These are phyloP conservation scores for Sinocyclocheilus maitianheensis DNA, from an alignment of 2,113 vertebrate species.

Conservation along the genomic window DNA sequence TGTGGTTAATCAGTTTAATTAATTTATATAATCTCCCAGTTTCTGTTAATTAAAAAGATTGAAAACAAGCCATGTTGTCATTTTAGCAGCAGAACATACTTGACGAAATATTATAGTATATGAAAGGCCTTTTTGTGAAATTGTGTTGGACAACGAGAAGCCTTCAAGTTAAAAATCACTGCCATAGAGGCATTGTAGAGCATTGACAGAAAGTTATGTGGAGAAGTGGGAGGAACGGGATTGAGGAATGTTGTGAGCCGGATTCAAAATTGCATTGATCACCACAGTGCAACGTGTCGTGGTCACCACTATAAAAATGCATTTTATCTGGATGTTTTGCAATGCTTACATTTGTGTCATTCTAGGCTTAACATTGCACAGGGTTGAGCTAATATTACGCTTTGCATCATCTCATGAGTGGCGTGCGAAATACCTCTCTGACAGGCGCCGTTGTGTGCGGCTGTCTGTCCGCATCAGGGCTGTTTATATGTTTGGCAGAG, in stretches of 20 bases:
- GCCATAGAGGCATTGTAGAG: background rate
- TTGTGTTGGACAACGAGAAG: background rate
- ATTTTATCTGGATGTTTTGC: background rate
- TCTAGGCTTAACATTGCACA: background rate
- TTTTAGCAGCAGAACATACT: background rate
- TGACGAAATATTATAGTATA: background rate
- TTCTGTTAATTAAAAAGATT: background rate
- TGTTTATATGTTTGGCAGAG: conserved; percentile 37
- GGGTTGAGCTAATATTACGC: conserved; percentile 48
- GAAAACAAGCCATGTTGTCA: background rate
- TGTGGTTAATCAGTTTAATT: background rate
- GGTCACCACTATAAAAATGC: conserved; percentile 11
- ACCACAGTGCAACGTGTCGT: conserved; percentile 1
- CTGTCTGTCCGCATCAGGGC: conserved; percentile 53
- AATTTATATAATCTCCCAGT: background rate
- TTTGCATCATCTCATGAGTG: conserved; percentile 48
- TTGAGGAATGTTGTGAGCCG: background rate
- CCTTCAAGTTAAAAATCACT: background rate
- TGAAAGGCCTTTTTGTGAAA: background rate
- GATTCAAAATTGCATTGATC: background rate
- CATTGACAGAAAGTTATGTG: background rate
- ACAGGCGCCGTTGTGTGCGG: conserved; percentile 41
- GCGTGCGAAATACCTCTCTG: conserved; percentile 43
- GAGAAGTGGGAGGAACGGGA: background rate
- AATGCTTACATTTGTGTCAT: conserved; percentile 11